A percentile compares a stretch with the other conserved stretches of the same genome.
Evolutionary conservation across 2,113 vertebrate species (phyloP).

Genomic region (Eidolon helvum): DNA sequence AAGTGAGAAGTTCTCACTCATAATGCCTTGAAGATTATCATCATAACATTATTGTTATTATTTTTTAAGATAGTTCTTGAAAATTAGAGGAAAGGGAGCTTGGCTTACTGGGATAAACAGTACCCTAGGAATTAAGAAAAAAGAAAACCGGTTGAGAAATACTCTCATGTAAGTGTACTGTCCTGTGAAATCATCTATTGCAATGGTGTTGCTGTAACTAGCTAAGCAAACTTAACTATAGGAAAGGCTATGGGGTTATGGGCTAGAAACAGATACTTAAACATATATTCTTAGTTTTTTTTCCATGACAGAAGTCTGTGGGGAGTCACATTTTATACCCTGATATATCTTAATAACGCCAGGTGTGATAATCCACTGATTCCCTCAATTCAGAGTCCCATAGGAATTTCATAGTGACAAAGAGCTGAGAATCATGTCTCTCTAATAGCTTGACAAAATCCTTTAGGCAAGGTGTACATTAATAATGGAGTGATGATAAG

Average conservation of each 20-base stretch:
- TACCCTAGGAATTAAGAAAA: not conserved
- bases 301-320: not conserved
- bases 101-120: not conserved
- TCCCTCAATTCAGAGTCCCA: not conserved
- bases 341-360: constrained; percentile 12
- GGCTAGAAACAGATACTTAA: not conserved
- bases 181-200: not conserved
- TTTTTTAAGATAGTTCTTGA: constrained; percentile 11
- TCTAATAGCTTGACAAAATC: constrained; percentile 10
- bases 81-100: not conserved
- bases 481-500: constrained; percentile 22
- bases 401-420: constrained; percentile 17
- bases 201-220: not conserved
- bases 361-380: not conserved
- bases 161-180: not conserved
- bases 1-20: not conserved
- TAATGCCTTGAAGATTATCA: not conserved
- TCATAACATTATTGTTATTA: not conserved
- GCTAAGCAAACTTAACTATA: not conserved
- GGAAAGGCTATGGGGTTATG: not conserved
- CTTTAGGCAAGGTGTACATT: constrained; percentile 34
- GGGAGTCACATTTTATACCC: constrained; percentile 23
- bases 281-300: not conserved
- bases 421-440: not conserved
- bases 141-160: not conserved